Percentiles rank a stretch among this genome's conserved stretches.
These are phyloP conservation scores for Drosophila neutralis DNA, from an alignment of 2,888 invertebrate genomes.

Conservation along the genomic window DNA sequence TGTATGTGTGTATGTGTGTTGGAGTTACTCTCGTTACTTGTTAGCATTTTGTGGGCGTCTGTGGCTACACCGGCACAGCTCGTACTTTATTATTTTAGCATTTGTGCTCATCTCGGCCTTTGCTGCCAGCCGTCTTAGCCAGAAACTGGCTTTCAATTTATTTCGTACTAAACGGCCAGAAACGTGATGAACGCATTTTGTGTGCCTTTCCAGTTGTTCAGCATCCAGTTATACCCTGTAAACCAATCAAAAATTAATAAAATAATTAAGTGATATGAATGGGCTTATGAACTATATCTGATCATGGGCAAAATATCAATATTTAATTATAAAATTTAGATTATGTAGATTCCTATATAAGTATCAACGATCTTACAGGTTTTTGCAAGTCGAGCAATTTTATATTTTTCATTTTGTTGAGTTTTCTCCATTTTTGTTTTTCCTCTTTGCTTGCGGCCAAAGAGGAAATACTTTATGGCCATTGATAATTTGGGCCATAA, in stretches of 20 bases:
- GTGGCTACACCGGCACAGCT: constrained; percentile 32
- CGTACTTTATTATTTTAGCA: constrained; percentile 48
- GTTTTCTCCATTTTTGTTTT: constrained; percentile 1
- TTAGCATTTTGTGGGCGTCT: constrained; percentile 73
- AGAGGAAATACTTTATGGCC: constrained; percentile 73
- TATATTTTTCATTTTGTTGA: not conserved
- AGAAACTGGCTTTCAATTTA: constrained; percentile 52
- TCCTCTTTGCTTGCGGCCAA: constrained; percentile 36
- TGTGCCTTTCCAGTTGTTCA: constrained; percentile 14
- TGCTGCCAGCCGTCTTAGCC: constrained; percentile 13
- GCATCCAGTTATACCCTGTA: constrained; percentile 26
- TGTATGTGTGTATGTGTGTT: constrained; percentile 7
- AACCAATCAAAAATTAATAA: not conserved
- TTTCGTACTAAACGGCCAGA: constrained; percentile 64
- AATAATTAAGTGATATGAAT: not conserved
- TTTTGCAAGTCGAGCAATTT: not conserved
- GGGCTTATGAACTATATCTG: not conserved
- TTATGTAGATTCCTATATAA: too few relatives aligned
- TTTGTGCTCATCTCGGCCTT: constrained; percentile 33
- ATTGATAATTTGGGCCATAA: constrained; percentile 73
- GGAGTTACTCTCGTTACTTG: constrained; percentile 58
- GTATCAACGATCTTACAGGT: not conserved
- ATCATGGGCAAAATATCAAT: not conserved
- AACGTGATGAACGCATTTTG: constrained; percentile 75
- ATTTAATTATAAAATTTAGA: not conserved